These are phyloP conservation scores for Bradypodion ventrale DNA, from an alignment of 2,797 vertebrate genomes.

Conservation along the genomic window DNA sequence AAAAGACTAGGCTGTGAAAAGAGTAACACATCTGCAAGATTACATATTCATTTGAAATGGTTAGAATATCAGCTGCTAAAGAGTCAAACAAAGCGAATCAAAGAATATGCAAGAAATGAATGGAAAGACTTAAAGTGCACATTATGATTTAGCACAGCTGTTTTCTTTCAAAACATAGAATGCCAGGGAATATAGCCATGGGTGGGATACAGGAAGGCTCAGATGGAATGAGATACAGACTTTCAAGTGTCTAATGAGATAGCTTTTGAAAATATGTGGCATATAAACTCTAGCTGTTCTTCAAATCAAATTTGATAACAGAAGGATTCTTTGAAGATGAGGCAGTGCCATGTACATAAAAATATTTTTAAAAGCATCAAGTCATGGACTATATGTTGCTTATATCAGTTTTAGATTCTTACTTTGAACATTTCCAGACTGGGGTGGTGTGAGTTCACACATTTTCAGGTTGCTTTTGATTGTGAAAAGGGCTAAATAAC, in stretches of 20 bases:
- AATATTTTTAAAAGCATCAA: background rate
- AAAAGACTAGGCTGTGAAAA: background rate
- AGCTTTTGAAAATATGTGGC: background rate
- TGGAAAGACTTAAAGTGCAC: rapidly evolving
- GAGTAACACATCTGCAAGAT: background rate
- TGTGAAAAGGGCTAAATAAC: too few relatives aligned
- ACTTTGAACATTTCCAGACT: too few relatives aligned
- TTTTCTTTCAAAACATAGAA: rapidly evolving
- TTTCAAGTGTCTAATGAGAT: background rate
- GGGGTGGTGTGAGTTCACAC: too few relatives aligned
- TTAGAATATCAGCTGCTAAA: background rate
- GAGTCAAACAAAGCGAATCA: background rate
- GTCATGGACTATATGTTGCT: background rate
- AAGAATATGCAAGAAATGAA: slow-evolving; percentile 10
- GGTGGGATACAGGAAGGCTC: background rate
- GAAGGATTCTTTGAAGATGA: background rate
- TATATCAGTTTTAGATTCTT: background rate
- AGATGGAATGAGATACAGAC: background rate
- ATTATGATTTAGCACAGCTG: background rate
- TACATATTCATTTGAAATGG: background rate
- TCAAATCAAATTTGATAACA: background rate
- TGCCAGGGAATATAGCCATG: background rate
- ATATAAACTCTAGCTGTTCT: slow-evolving; percentile 14
- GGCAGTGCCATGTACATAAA: background rate
- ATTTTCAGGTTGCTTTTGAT: too few relatives aligned